Base-by-base conservation (phyloP, 2,113 vertebrate genomes). In the Oreochromis spilurus region DNA sequence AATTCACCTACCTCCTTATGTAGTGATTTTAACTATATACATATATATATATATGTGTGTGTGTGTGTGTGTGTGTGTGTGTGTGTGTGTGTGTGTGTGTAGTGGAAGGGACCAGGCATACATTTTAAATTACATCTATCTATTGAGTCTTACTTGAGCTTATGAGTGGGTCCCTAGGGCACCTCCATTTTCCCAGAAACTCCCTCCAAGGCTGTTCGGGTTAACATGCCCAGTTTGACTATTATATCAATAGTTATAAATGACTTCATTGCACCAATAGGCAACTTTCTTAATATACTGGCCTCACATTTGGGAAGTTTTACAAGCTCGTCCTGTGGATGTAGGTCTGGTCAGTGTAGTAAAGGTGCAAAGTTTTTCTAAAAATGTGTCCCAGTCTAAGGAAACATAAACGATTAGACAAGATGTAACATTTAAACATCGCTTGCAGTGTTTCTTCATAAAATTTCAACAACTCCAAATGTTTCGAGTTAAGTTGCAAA, bases 231-330 rank as follows among this genome's bases (percentile, higher is more conserved):
- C 92, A 83, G 91, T 95, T 95, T 94, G 93, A 96, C 95, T 93
- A 94, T 92, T 85, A 93, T 94, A 96, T 96, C 96, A 96, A 96
- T 96, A 96, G 94, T 94, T 95, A 92, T 94, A 96, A 97, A 96
- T 94, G 95, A 96, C 93, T 96, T 96, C 92, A 96, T 96, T 93
- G 91, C 89, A 89, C 81, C 89, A 91, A 93, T 93, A 92, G 91
- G 89, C 88, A 96, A 95, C 94, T 94, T 95, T 92, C 83, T 92
- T 81, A 87, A 90, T 85, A 88, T 83, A 93, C 90, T 93, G 87
- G 95, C 92, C 90, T 90, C 93, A 90, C 86, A 83, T 88, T 94
- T 95, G 81, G 72, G 72, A 93, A 89, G 83, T 91, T 83, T 90
- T 88, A 93, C 89, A 86, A 87, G 86, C 45, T 77, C 48, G 12